Evolutionary conservation across 2,888 invertebrate genomes (phyloP), one percentile per base, ranked within the genome.

Genomic region (Apomyelois bistriatella): DNA sequence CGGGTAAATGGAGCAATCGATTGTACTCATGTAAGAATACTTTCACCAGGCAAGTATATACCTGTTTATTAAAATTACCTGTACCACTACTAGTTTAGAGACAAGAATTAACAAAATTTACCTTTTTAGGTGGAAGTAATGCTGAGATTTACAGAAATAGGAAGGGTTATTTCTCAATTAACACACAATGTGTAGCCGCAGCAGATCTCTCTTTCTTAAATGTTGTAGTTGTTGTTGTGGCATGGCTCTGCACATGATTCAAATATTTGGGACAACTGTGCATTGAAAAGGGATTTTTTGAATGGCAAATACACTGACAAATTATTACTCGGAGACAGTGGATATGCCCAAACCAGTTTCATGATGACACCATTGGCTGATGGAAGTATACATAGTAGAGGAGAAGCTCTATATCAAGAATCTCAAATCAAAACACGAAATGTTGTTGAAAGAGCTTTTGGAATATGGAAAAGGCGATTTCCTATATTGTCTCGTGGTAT

Each of bases 391-490:
- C n/a, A n/a, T n/a, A n/a, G n/a, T n/a, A n/a, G n/a, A n/a, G 35
- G 9, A n/a, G 48, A 15, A 36, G 9, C 35, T 15, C 3, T 36
- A 9, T 36, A 36, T n/a, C 35, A 48, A n/a, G 48, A 48, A 17
- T 48, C 48, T 16, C 48, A 48, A 36, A 48, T 48, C 9, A 3
- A 36, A n/a, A 48, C 48, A 16, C 5, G 48, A 7, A 48, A 48
- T 16, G 15, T 16, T 9, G 36, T 48, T 7, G 48, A 48, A n/a
- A 48, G 48, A 37, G 15, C 15, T 4, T 48, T 48, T 36, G 48
- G 48, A 3, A 36, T 48, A 2, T 48, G 48, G 48, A 48, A 48
- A 17, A 35, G 48, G 10, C 36, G 48, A 6, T 48, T 48, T 9
- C 37, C 48, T 36, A 36, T 36, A 1, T 36, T 48, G 10, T 13